Evolutionary conservation across 2,888 invertebrate species (phyloP).

Genomic region (Oxyteleia sp.): DNA sequence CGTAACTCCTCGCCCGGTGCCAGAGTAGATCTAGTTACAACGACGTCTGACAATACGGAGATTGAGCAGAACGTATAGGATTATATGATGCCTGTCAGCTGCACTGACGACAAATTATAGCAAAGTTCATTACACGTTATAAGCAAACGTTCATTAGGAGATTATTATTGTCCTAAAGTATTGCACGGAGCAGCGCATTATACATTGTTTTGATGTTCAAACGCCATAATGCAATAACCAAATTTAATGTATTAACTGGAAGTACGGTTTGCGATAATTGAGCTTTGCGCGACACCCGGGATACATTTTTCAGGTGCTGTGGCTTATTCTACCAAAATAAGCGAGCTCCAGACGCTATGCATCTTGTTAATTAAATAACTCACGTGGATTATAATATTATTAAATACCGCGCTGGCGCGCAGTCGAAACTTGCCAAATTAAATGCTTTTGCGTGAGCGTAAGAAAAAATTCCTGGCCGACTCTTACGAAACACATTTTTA

Average conservation of each 20-base stretch:
- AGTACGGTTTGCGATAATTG: slow-evolving; percentile 39
- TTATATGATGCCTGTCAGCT: slow-evolving; percentile 58
- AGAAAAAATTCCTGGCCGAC: too few species aligned
- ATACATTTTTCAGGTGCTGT: slow-evolving; percentile 40
- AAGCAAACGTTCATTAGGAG: slow-evolving; percentile 59
- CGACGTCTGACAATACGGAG: slow-evolving; percentile 66
- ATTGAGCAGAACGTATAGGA: slow-evolving; percentile 36
- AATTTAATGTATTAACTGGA: slow-evolving; percentile 48
- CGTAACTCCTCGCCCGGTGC: slow-evolving; percentile 80
- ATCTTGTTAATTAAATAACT: slow-evolving; percentile 50
- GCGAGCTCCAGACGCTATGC: neutral
- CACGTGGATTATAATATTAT: slow-evolving; percentile 14
- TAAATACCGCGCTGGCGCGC: neutral
- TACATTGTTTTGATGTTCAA: slow-evolving; percentile 46
- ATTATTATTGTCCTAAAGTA: slow-evolving; percentile 30
- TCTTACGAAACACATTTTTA: too few species aligned
- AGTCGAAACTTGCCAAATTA: slow-evolving; percentile 18
- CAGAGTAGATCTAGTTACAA: slow-evolving; percentile 75
- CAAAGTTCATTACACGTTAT: slow-evolving; percentile 57
- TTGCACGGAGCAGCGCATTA: slow-evolving; percentile 28
- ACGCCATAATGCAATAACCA: slow-evolving; percentile 28
- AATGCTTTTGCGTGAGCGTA: too few species aligned
- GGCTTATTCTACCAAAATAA: neutral
- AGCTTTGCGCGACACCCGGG: slow-evolving; percentile 9
- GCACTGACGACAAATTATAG: slow-evolving; percentile 49